Percentiles rank a stretch among this genome's conserved stretches.
Evolutionary conservation across 2,113 vertebrate genomes (phyloP).

Genomic region (Agelaius tricolor): DNA sequence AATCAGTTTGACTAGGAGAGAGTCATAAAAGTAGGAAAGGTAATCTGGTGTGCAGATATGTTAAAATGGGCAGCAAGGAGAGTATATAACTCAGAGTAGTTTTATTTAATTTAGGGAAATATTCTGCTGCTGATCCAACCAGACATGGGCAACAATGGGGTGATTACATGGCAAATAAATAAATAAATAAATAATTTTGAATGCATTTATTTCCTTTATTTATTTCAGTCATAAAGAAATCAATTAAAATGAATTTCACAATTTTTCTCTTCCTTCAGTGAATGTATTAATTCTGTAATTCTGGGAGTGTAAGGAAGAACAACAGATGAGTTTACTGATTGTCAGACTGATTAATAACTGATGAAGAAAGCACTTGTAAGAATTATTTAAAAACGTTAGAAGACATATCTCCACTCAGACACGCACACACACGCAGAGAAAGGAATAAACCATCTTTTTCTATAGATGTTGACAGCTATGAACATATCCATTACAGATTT

Average conservation of each 20-base stretch:
- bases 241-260: not conserved
- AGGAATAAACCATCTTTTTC: not conserved
- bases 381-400: not conserved
- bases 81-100: not conserved
- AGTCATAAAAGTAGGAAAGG: not conserved
- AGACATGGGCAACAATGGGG: not conserved
- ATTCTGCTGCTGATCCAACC: not conserved
- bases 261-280: not conserved
- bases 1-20: not conserved
- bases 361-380: not conserved
- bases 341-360: not conserved
- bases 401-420: not conserved
- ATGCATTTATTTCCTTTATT: not conserved
- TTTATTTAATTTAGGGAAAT: not conserved
- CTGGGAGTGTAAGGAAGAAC: not conserved
- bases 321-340: not conserved
- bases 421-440: not conserved
- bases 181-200: not conserved
- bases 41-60: not conserved
- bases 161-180: not conserved
- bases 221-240: not conserved
- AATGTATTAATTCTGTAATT: not conserved
- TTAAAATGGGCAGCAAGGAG: not conserved
- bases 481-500: not conserved
- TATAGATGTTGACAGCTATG: not conserved